Evolutionary conservation across 2,113 vertebrate species (phyloP).

Genomic region (Dasyprocta punctata): DNA sequence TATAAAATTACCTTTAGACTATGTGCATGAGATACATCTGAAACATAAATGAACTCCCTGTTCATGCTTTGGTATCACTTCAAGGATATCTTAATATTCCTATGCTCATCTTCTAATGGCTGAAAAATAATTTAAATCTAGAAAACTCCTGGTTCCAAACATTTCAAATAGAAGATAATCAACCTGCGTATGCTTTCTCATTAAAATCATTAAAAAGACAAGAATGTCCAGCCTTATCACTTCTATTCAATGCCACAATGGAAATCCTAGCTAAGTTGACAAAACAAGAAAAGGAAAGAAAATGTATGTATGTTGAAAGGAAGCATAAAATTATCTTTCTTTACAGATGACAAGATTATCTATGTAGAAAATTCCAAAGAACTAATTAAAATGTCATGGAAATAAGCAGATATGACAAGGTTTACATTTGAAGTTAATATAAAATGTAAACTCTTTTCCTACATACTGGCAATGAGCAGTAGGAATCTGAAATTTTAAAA

Average conservation of each 20-base stretch:
- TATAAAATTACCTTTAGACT: background rate
- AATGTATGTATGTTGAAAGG: background rate
- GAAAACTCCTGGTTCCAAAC: background rate
- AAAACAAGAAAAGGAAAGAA: background rate
- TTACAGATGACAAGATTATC: background rate
- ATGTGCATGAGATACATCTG: background rate
- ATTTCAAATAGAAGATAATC: background rate
- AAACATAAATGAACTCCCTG: background rate
- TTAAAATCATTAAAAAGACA: background rate
- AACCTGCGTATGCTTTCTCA: background rate
- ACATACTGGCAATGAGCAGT: background rate
- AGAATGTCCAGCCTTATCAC: background rate
- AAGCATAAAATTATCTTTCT: background rate
- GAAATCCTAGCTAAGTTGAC: background rate
- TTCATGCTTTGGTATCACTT: background rate
- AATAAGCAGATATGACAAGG: background rate
- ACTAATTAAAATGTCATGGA: background rate
- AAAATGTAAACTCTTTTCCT: background rate
- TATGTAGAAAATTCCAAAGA: background rate
- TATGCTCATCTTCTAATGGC: too few species aligned
- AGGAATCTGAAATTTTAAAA: background rate
- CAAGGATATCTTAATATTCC: background rate
- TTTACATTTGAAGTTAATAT: background rate
- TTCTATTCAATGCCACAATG: background rate
- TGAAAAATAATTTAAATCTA: background rate